These are phyloP conservation scores for Pygocentrus nattereri DNA, from an alignment of 2,797 vertebrate species.

Conservation along the genomic window DNA sequence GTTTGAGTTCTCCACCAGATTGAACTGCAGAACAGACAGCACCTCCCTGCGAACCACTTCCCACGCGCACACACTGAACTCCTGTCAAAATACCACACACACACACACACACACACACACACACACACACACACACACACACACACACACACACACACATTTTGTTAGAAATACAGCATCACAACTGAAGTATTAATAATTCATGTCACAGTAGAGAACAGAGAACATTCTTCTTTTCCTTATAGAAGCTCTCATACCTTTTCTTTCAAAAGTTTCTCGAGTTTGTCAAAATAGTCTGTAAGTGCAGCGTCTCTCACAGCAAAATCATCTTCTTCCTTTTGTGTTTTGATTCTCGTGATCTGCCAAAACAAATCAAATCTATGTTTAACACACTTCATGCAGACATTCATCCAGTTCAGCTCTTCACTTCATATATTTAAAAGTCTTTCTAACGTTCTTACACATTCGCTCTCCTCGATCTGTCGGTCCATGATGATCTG, in stretches of 20 bases:
- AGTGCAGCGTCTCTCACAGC: conserved; percentile 1
- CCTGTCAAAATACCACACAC: too few relatives aligned
- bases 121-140: too few relatives aligned
- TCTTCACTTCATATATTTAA: background rate
- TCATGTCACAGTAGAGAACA: too few relatives aligned
- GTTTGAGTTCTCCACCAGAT: too few relatives aligned
- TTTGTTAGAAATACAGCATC: too few relatives aligned
- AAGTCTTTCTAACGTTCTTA: conserved; percentile 12
- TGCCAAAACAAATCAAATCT: background rate
- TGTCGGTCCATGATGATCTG: conserved; percentile 15
- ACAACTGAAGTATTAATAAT: too few relatives aligned
- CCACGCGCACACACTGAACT: too few relatives aligned
- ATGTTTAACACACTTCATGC: background rate
- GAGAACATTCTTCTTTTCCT: background rate
- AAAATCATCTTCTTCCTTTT: conserved; percentile 3
- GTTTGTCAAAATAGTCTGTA: conserved; percentile 36
- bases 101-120: too few relatives aligned
- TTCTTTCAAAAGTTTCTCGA: conserved; percentile 29
- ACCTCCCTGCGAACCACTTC: too few relatives aligned
- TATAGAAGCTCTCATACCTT: conserved; percentile 15
- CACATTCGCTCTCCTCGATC: conserved; percentile 6
- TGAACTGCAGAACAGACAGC: too few relatives aligned
- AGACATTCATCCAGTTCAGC: background rate
- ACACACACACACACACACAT: background rate
- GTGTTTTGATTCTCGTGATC: background rate